A percentile compares a stretch with the other conserved stretches of the same genome.
These are phyloP conservation scores for Gallinago jamesoni DNA, from an alignment of 2,113 vertebrate genomes.

Conservation along the genomic window DNA sequence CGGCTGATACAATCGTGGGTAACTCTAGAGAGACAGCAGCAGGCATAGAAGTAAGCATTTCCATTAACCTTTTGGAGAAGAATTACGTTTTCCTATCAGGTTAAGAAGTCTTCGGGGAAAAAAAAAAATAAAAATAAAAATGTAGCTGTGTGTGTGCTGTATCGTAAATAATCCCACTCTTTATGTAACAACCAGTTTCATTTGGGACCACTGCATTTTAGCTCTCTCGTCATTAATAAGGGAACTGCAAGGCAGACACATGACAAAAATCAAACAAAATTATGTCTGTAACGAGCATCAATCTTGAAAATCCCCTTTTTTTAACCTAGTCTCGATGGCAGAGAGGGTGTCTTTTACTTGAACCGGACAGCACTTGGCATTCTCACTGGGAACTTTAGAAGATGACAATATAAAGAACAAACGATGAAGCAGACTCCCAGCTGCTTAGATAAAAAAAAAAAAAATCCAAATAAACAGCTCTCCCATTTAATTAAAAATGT, in stretches of 20 bases:
- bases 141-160: constrained; percentile 65
- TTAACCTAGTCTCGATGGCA: background rate
- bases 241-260: background rate
- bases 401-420: background rate
- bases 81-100: constrained; percentile 57
- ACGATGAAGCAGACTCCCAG: background rate
- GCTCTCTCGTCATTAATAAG: background rate
- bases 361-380: background rate
- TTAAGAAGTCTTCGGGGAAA: constrained; percentile 45
- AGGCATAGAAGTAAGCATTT: constrained; percentile 8
- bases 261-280: background rate
- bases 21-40: background rate
- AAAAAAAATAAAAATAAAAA: background rate
- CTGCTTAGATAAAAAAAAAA: background rate
- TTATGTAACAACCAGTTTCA: constrained; percentile 12
- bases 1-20: constrained; percentile 73
- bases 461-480: background rate
- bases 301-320: background rate
- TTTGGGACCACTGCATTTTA: background rate
- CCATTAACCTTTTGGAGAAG: constrained; percentile 57
- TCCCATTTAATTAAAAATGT: background rate
- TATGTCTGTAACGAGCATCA: background rate
- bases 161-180: constrained; percentile 48
- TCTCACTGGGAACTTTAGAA: background rate
- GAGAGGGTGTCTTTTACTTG: background rate